Conservation (phyloP, 1,140 invertebrate genomes). For the Sitobion miscanthi region DNA sequence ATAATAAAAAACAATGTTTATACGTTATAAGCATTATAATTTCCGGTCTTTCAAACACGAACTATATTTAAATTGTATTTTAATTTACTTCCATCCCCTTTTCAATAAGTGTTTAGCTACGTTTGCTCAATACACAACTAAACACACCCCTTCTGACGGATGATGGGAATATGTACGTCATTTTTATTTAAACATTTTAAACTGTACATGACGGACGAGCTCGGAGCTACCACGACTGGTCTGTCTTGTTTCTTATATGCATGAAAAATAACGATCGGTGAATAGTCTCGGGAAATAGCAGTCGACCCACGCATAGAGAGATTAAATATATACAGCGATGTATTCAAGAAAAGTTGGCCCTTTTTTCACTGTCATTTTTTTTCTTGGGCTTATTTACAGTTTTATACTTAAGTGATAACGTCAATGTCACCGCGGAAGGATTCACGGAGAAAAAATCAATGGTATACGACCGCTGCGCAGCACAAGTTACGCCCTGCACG, state of each 20-base stretch:
- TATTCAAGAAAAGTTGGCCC: not conserved
- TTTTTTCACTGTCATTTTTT: not conserved
- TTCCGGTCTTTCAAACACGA: conserved; percentile 5
- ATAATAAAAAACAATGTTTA: conserved; percentile 27
- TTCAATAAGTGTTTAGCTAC: conserved; percentile 19
- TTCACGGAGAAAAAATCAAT: not conserved
- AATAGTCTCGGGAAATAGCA: not conserved
- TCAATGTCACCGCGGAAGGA: not conserved
- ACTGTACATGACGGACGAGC: not conserved
- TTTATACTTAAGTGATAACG: not conserved
- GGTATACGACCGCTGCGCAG: not conserved
- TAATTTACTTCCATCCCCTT: conserved; percentile 36
- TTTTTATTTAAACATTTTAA: conserved; percentile 2
- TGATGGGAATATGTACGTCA: conserved; percentile 5
- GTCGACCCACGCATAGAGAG: not conserved
- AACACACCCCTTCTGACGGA: not conserved
- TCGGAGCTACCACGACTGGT: not conserved
- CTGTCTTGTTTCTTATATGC: not conserved
- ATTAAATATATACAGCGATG: not conserved
- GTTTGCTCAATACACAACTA: not conserved
- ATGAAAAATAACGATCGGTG: not conserved
- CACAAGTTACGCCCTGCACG: not conserved
- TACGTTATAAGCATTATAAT: conserved; percentile 17
- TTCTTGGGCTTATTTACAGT: not conserved
- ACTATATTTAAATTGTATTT: conserved; percentile 10